Evolutionary conservation across 1,140 invertebrate species (phyloP).

Genomic region (Drosophila bifasciata): DNA sequence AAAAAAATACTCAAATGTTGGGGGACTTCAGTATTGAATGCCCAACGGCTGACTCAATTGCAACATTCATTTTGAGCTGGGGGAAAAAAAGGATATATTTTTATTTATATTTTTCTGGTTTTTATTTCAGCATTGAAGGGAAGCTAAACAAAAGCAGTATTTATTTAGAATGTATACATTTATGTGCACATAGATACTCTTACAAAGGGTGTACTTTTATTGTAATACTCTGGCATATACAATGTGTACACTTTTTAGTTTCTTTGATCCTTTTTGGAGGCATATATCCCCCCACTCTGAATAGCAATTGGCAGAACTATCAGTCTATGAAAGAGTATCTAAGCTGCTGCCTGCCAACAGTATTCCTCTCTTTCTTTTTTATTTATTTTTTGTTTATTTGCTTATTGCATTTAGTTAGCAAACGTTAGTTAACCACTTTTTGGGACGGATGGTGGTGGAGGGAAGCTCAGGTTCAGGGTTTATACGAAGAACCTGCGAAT

Average conservation of each 20-base stretch:
- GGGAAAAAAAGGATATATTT: constrained; percentile 27
- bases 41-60: constrained; percentile 41
- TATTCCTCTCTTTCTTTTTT: constrained; percentile 4
- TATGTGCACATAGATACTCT: constrained; percentile 5
- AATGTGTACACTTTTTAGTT: too few relatives aligned
- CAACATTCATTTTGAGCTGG: constrained; percentile 59
- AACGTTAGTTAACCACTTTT: constrained; percentile 59
- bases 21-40: constrained; percentile 1
- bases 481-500: constrained; percentile 46
- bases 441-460: neutral
- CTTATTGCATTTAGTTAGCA: constrained; percentile 70
- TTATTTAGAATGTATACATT: constrained; percentile 15
- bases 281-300: too few relatives aligned
- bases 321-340: too few relatives aligned
- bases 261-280: too few relatives aligned
- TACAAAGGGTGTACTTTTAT: too few relatives aligned
- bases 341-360: too few relatives aligned
- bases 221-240: too few relatives aligned
- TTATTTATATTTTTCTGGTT: constrained; percentile 2
- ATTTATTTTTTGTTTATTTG: constrained; percentile 60
- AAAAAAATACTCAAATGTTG: constrained; percentile 10
- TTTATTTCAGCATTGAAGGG: constrained; percentile 6
- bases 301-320: too few relatives aligned
- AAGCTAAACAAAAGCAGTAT: constrained; percentile 42
- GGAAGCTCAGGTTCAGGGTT: neutral